Evolutionary conservation across 2,113 vertebrate species (phyloP).

Genomic region (Electrona antarctica): DNA sequence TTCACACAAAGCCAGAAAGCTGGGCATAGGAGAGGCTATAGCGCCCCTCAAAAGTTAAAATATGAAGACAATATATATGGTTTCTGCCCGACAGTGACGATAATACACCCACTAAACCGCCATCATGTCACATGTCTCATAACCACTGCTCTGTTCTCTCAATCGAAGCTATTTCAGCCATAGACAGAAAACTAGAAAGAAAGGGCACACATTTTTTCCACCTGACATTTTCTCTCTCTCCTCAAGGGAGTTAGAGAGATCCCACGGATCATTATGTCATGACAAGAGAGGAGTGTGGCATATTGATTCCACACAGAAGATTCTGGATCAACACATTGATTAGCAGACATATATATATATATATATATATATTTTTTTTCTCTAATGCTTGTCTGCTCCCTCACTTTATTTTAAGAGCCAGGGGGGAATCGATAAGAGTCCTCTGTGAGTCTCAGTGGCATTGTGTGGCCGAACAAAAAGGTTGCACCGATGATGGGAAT

Average conservation of each 20-base stretch:
- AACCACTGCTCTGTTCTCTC: too few relatives aligned
- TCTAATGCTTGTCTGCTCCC: conserved; percentile 32
- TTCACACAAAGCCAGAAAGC: too few relatives aligned
- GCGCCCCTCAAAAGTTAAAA: too few relatives aligned
- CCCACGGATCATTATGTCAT: conserved; percentile 61
- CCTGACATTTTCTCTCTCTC: conserved; percentile 40
- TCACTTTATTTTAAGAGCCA: conserved; percentile 66
- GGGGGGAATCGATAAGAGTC: conserved; percentile 62
- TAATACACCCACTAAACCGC: too few relatives aligned
- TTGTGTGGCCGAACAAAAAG: conserved; percentile 58
- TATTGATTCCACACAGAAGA: conserved; percentile 55
- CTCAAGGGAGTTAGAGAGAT: conserved; percentile 30
- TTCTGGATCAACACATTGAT: conserved; percentile 72
- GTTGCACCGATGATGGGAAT: conserved; percentile 73
- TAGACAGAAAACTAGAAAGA: conserved; percentile 2
- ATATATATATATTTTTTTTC: too few relatives aligned
- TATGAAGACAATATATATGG: too few relatives aligned
- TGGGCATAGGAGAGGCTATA: too few relatives aligned
- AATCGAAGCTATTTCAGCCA: not conserved
- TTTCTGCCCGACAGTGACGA: too few relatives aligned
- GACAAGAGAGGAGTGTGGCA: conserved; percentile 45
- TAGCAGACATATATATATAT: too few relatives aligned
- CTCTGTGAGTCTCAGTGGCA: conserved; percentile 50
- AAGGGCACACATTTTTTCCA: conserved; percentile 19
- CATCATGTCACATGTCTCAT: too few relatives aligned